Evolutionary conservation across 2,888 invertebrate genomes (phyloP), one percentile per base, ranked within the genome.

Genomic region (Synergus japonicus): DNA sequence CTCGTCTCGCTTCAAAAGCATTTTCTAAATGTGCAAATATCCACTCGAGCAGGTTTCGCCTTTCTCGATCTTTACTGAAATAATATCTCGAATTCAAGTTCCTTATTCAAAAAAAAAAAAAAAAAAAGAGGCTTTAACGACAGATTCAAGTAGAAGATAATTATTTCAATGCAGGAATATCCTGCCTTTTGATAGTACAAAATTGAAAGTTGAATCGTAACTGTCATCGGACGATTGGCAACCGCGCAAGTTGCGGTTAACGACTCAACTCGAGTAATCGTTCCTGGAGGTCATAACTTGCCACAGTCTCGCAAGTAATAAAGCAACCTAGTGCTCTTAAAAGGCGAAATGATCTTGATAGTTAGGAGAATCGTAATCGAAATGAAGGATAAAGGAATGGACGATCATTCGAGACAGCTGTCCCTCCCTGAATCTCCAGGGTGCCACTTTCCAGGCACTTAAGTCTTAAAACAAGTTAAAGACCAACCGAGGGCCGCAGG

Each of bases 391-490:
- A 18, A 37, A 49, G 13, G 43, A 66, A n/a, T 29, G 8, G 12
- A 60, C 54, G 18, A 29, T 8, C 54, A 54, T 54, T 73, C 54
- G 37, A 15, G 22, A 49, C 73, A 73, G 29, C 49, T 73, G 73
- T n/a, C 73, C 29, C 54, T 63, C 18, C 15, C 54, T 22, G 60
- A 44, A 46, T 18, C 77, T 78, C 63, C 64, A 73, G 65, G 78
- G 66, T 81, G 63, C 78, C 79, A 77, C 79, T 81, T 81, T 81
- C 63, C 76, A 18, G 49, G 49, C 76, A 81, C 81, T 81, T 79
- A 76, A 76, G 66, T 29, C 29, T 29, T 29, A 29, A 29, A 29
- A 58, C 60, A 54, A 79, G 79, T 79, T 79, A 77, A 81, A 79
- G 66, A 58, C 69, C 76, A 18, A 43, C 77, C 76, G 76, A 76